These are phyloP conservation scores for Apocrypta bakeri DNA, from an alignment of 1,140 invertebrate genomes.

Conservation along the genomic window DNA sequence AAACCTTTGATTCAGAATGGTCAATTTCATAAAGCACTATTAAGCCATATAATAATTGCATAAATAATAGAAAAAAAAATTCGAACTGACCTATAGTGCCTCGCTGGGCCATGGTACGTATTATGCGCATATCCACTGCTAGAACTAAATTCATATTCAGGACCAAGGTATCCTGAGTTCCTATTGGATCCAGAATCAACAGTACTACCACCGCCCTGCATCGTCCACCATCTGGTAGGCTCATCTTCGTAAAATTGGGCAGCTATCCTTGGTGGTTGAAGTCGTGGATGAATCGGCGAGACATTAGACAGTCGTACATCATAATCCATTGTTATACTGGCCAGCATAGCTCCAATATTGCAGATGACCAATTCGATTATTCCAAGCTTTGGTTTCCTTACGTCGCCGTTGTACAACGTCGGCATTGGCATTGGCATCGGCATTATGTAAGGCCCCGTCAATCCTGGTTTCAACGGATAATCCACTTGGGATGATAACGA, in stretches of 20 bases:
- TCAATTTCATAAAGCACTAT: no score
- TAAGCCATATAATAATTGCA: not conserved
- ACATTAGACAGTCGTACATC: conserved; percentile 92
- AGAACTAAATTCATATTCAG: conserved; percentile 78
- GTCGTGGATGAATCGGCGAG: conserved; percentile 86
- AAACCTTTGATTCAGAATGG: no score
- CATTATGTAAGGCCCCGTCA: conserved; percentile 70
- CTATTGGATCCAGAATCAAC: conserved; percentile 65
- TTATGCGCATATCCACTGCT: conserved; percentile 84
- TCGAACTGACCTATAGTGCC: conserved; percentile 79
- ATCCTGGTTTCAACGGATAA: conserved; percentile 74
- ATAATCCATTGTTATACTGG: conserved; percentile 91
- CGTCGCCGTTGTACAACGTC: conserved; percentile 83
- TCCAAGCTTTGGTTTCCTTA: conserved; percentile 82
- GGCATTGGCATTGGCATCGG: conserved; percentile 78
- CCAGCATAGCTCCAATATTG: conserved; percentile 92
- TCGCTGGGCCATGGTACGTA: conserved; percentile 91
- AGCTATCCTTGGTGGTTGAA: conserved; percentile 77
- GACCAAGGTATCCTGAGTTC: conserved; percentile 70
- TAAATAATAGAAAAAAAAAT: not conserved
- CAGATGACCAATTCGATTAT: conserved; percentile 89
- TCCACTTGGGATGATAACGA: conserved; percentile 66
- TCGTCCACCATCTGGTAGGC: conserved; percentile 66
- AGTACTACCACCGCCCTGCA: conserved; percentile 40
- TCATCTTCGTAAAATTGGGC: conserved; percentile 64